phyloP scores from a whole-genome alignment of 2,888 invertebrate species.

The Chymomyza amoena region DNA sequence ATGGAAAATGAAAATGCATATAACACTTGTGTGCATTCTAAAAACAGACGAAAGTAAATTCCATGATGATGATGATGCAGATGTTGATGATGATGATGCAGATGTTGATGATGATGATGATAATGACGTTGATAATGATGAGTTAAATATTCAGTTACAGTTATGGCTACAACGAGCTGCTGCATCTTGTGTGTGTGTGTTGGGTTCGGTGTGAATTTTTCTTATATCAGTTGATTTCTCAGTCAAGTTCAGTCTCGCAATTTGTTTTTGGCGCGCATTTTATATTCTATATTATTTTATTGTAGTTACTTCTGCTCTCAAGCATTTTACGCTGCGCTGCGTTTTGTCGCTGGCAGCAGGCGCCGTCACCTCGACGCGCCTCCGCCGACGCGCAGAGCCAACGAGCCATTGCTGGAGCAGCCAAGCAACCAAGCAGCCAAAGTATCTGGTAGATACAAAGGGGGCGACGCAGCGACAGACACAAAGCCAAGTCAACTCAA shows the following conservation, averaged over 20 bases:
- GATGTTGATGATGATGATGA: slow-evolving; percentile 31
- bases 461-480: slow-evolving; percentile 14
- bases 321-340: slow-evolving; percentile 64
- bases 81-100: slow-evolving; percentile 26
- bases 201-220: neutral
- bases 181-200: slow-evolving; percentile 25
- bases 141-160: slow-evolving; percentile 7
- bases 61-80: slow-evolving; percentile 20
- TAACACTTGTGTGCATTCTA: neutral
- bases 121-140: slow-evolving; percentile 25
- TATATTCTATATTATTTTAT: slow-evolving; percentile 57
- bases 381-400: slow-evolving; percentile 49
- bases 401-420: slow-evolving; percentile 60
- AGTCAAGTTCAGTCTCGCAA: slow-evolving; percentile 76
- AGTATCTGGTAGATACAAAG: slow-evolving; percentile 39
- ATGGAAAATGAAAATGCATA: neutral
- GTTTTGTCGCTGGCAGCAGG: slow-evolving; percentile 48
- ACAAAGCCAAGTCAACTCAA: slow-evolving; percentile 64
- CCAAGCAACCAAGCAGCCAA: slow-evolving; percentile 50
- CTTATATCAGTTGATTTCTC: slow-evolving; percentile 60
- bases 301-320: slow-evolving; percentile 46
- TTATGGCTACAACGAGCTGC: slow-evolving; percentile 7
- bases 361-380: slow-evolving; percentile 30
- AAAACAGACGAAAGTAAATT: neutral
- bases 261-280: slow-evolving; percentile 66